Percentiles rank a stretch among this genome's conserved stretches.
Evolutionary conservation across 2,113 vertebrate species (phyloP).

Genomic region (Vombatus ursinus): DNA sequence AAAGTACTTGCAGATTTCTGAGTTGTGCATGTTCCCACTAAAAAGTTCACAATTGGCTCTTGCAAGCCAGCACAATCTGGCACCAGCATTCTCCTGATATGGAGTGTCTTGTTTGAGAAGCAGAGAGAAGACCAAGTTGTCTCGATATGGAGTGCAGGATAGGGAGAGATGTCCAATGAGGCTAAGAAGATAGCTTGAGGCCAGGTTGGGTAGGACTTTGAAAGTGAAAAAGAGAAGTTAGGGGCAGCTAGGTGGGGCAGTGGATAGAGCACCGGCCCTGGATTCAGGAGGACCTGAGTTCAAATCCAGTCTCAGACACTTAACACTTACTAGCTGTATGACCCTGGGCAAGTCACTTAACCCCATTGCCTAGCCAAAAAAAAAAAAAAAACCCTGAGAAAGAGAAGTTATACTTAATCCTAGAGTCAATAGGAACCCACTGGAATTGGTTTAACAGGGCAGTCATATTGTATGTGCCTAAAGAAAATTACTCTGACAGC

Average conservation of each 20-base stretch:
- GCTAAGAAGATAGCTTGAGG: background rate
- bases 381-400: no score
- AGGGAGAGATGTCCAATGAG: background rate
- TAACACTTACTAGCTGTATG: no score
- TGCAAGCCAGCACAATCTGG: background rate
- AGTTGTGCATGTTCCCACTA: background rate
- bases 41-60: background rate
- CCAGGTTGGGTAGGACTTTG: background rate
- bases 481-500: background rate
- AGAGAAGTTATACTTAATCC: background rate
- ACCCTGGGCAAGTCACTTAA: no score
- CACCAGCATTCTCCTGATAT: background rate
- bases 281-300: no score
- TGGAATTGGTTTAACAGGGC: background rate
- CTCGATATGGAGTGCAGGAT: background rate
- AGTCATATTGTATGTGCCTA: background rate
- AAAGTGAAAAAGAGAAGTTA: background rate
- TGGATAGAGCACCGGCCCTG: no score
- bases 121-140: background rate
- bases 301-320: no score
- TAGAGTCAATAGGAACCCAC: background rate
- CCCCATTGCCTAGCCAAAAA: no score
- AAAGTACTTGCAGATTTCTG: background rate
- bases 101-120: background rate
- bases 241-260: no score